Base-by-base conservation (phyloP, 2,797 vertebrate species). In the Erethizon dorsatum region DNA sequence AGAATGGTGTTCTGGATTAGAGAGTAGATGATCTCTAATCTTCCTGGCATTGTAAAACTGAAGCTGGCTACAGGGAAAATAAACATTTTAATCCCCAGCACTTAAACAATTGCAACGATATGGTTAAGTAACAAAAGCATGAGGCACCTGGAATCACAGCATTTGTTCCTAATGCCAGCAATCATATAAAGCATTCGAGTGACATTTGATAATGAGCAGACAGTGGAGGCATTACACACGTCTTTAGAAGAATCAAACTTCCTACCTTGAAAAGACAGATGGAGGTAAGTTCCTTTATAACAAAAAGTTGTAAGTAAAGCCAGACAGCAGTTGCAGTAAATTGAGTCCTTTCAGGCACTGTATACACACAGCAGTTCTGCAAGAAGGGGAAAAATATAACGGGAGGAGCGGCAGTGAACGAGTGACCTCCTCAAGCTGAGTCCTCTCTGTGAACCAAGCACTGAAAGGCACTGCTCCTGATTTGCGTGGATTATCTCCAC, bases 401-500 rank as follows among this genome's bases (percentile, higher is more conserved):
- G 98, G 99, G 99, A 99, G 98, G 98, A 98, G 98, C 99, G 98
- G 98, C 99, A 98, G 98, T 98, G 99, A 98, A 98, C 98, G 98
- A 99, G 98, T 99, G 99, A 99, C 99, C 99, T 99, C 99, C 98
- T 99, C 99, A 99, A 99, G 99, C 99, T 98, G 98, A 98, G 99
- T 98, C 99, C 99, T 99, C 99, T 99, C 99, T 99, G 99, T 99
- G 99, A 99, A 99, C 99, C 99, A 98, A 99, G 99, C 99, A 99
- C 98, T 95, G 99, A 98, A 98, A 99, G 98, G 99, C 98, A 98
- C 98, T 98, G 99, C 98, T 98, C 98, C 99, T 98, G 99, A 99
- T 99, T 99, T 99, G 99, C 99, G 99, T 99, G 99, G 99, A 99
- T 99, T 99, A 99, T 99, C 99, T 99, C 99, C 99, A 99, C 99